Base-by-base conservation (phyloP, 53 echinoderm and acorn worm genomes). In the Zoroaster sp. region DNA sequence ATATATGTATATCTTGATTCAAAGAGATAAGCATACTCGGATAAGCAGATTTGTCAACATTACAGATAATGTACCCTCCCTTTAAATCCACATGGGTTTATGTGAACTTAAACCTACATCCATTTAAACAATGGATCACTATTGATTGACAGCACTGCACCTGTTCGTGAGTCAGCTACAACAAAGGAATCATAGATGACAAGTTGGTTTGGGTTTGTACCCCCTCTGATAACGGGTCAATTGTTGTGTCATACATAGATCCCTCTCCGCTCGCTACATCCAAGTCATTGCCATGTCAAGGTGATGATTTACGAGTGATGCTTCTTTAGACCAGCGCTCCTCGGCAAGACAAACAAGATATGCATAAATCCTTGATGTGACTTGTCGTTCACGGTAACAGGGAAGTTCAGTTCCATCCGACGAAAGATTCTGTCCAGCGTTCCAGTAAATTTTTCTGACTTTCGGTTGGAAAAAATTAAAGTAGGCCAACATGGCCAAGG, bases 101-200 rank as follows among this genome's bases (percentile, higher is more conserved):
- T 52, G 76, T 76, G 17, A 37, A n/a, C 23, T 41, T 43, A 39
- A 40, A 37, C 74, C 74, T 40, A 23, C 81, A 66, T 52, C 70
- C 85, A 69, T 85, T 47, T 49, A 71, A 85, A 69, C 69, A 85
- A 69, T 23, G 77, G 20, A 46, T 51, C 0, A 32, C 20, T 21
- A 43, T 46, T 85, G 85, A 85, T 85, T 85, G 85, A 85, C 85
- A 85, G 71, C 21, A 47, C 47, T 71, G 85, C 85, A 85, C 85
- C 85, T 85, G 85, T 85, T 85, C 9, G n/a, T 85, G 85, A 85
- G 47, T 85, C 85, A 85, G 36, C 38, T 36, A 46, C 20, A 85
- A 85, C 85, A 85, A 85, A 85, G 71, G 85, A 85, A 46, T 85
- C 37, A 85, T 69, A 85, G 85, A 85, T 85, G 85, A 70, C 85